Conservation (phyloP, 2,113 vertebrate genomes). For the Rhabdomys dilectus region DNA sequence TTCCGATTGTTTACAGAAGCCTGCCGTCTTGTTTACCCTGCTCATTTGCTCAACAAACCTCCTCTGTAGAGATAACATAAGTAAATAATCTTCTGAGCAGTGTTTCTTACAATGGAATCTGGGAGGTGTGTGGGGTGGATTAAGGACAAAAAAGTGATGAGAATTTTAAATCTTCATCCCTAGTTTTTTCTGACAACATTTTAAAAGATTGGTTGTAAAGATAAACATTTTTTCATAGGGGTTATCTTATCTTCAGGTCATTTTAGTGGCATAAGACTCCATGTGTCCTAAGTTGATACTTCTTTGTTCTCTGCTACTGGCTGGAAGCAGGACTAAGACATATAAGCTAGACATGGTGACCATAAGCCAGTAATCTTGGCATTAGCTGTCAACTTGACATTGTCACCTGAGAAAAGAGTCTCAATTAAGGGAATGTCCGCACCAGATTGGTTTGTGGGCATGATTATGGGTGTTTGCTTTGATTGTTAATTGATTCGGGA, state of each 20-base stretch:
- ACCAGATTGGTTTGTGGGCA: neutral
- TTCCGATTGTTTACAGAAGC: neutral
- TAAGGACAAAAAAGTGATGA: neutral
- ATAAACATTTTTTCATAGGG: neutral
- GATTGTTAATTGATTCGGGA: neutral
- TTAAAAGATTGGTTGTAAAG: neutral
- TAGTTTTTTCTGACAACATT: neutral
- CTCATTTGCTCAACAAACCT: neutral
- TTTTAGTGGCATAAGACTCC: neutral
- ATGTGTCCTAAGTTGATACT: neutral
- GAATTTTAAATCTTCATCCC: neutral
- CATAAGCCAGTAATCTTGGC: neutral
- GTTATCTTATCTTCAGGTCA: neutral
- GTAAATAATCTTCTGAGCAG: neutral
- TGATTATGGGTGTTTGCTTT: neutral
- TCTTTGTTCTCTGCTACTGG: neutral
- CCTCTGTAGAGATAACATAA: neutral
- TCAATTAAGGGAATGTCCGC: neutral
- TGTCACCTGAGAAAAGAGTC: neutral
- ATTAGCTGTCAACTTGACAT: neutral
- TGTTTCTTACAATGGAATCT: neutral
- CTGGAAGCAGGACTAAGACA: neutral
- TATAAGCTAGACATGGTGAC: neutral
- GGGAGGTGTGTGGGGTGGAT: neutral
- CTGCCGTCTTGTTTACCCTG: neutral